Base-by-base conservation (phyloP, 2,797 vertebrate species). In the Benthosema pterotum region DNA sequence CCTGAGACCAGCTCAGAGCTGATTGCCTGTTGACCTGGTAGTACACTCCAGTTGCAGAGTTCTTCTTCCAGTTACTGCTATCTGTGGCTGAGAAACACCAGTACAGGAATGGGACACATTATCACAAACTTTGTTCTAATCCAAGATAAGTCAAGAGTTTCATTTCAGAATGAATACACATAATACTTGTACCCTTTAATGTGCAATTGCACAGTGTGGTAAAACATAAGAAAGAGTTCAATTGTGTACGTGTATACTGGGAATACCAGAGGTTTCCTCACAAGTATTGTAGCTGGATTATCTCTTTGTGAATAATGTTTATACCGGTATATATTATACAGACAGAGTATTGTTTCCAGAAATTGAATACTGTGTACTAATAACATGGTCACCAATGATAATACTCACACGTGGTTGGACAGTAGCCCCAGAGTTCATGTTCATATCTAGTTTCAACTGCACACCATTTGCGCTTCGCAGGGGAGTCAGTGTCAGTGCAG, bases 21-120 rank as follows among this genome's bases (percentile, higher is more conserved):
- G 96, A 83, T 6, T 91, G 83, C 42, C 61, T 52, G 66, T 97
- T 97, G 57, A 94, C 54, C 87, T 96, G 96, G 84, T 97, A 98
- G 72, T 78, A 91, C 0, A 89, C 76, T 60, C 92, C 90, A 3
- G 93, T 94, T 63, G 93, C 48, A 0, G 85, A 67, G 67, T 96
- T 94, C 16, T 83, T 93, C 3, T 6, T 60, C 97, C 96, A 98
- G 51, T 80, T 51, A n/a, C n/a, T n/a, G n/a, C n/a, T n/a, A 0
- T 84, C 85, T 4, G 84, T 86, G 63, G 90, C 95, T 97, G 81
- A 52, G 64, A 63, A 71, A 47, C 14, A 48, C 13, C 42, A 15
- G 74, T 16, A 60, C 5, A 69, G 15, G 76, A 60, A 69, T 4
- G 49, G 32, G 32, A 38, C 7, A 38, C 8, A 38, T 9, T 9